Evolutionary conservation across 2,888 invertebrate species (phyloP), one percentile per base, ranked within the genome.

Genomic region (Troides helena): DNA sequence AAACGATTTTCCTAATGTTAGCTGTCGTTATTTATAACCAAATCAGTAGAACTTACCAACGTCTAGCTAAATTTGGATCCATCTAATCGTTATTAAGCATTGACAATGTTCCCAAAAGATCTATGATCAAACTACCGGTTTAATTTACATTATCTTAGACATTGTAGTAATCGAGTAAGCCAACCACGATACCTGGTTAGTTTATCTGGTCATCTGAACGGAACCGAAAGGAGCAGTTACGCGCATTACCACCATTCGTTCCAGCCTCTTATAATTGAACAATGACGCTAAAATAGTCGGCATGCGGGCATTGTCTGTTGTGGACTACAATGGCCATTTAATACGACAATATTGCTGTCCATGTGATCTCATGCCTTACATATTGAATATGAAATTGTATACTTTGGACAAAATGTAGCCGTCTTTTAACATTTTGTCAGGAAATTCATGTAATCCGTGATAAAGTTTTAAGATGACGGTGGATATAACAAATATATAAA

Each of bases 191-290:
- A 62, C 36, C 62, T 30, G 67, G 23, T 66, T 23, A 57, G 53
- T 74, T 74, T 70, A 68, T 74, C 72, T 71, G 72, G 43, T 74
- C 69, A 76, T 71, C 72, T 72, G 65, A 76, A 74, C 69, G 72
- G 74, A 78, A 80, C 74, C n/a, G 74, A 73, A 69, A 78, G 76
- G 71, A 76, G 72, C 74, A 70, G 72, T 74, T 74, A 74, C 69
- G 68, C 73, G 74, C 78, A 77, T 77, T 79, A 75, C 69, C 71
- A 71, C 71, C 74, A 74, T 72, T 75, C 65, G 73, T 74, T 77
- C 74, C 76, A 76, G 73, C 71, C 73, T 75, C 74, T 72, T 76
- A 77, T 81, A 81, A 85, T 83, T 83, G 82, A 80, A 84, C 83
- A 84, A 84, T 82, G 77, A 75, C 76, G 65, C 65, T 69, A 68